Conservation (phyloP, 1,140 invertebrate genomes). For the Spodoptera frugiperda region DNA sequence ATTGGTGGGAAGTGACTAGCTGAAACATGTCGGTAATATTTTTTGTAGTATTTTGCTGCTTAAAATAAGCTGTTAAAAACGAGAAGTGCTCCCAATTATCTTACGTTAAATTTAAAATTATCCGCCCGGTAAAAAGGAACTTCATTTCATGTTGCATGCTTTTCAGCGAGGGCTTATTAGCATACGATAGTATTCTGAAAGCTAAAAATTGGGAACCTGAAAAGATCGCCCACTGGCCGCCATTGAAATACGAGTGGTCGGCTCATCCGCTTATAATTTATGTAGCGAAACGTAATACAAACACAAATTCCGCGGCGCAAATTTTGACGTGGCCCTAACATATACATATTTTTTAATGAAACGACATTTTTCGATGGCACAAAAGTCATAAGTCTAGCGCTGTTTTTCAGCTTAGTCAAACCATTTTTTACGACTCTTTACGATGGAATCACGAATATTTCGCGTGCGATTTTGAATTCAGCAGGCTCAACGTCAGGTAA, state of each 20-base stretch:
- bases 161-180: conserved; percentile 62
- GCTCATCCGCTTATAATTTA: conserved; percentile 67
- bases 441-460: conserved; percentile 17
- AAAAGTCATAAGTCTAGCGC: conserved; percentile 29
- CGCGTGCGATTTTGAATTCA: conserved; percentile 38
- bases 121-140: conserved; percentile 37
- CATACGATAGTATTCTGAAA: conserved; percentile 65
- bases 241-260: conserved; percentile 59
- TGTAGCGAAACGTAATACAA: conserved; percentile 58
- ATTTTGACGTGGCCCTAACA: conserved; percentile 47
- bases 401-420: conserved; percentile 34
- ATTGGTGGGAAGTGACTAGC: conserved; percentile 29
- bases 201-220: conserved; percentile 61
- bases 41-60: conserved; percentile 5
- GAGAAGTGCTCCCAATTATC: conserved; percentile 19
- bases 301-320: conserved; percentile 51
- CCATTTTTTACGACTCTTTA: conserved; percentile 32
- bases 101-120: conserved; percentile 20
- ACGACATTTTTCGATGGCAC: conserved; percentile 30
- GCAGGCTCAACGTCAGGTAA: conserved; percentile 38
- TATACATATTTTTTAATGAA: conserved; percentile 47
- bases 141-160: conserved; percentile 51
- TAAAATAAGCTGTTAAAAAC: neutral
- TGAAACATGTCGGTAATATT: conserved; percentile 20
- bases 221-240: conserved; percentile 54